Evolutionary conservation across 1,140 invertebrate genomes (phyloP), one percentile per base, ranked within the genome.

Genomic region (Achatina immaculata): DNA sequence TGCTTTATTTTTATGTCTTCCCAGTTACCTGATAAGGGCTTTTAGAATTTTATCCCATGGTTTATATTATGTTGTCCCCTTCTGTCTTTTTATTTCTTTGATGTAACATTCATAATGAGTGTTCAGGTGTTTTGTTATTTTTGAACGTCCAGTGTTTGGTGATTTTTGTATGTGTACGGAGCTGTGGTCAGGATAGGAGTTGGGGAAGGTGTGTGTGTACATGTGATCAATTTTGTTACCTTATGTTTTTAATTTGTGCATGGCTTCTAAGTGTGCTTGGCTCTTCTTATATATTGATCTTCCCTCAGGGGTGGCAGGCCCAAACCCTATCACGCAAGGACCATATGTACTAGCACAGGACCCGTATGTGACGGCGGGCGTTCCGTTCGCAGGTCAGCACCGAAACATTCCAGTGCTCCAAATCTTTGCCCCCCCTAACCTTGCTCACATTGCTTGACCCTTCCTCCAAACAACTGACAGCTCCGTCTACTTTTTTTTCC

Each of bases 351-450:
- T 80, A 55, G 68, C 78, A 42, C 78, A 80, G 78, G 78, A 80
- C 68, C 78, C 78, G 36, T 80, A 80, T 55, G 78, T 80, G 78
- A 45, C 78, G 68, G 78, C 78, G 78, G 78, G 78, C 45, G 78
- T 80, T 36, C 78, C 78, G 66, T 80, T 80, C 68, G 78, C 78
- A 80, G 78, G 78, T 80, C 78, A 80, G 78, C 78, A 80, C 78
- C 76, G 42, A 66, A 58, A 43, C 38, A 66, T 62, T 38, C 34
- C n/a, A 19, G 62, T 31, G 34, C 48, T 78, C 31, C 55, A n/a
- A 36, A 9, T 28, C 55, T 34, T 40, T 28, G 16, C 28, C 48
- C 28, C 48, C 6, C n/a, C 51, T 55, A n/a, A 55, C 3, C 51
- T 55, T 62, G 11, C 31, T 31, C 65, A 68, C 28, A 7, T 48